Conservation (phyloP, 2,888 invertebrate genomes). For the Meiosimyza platycephala region DNA sequence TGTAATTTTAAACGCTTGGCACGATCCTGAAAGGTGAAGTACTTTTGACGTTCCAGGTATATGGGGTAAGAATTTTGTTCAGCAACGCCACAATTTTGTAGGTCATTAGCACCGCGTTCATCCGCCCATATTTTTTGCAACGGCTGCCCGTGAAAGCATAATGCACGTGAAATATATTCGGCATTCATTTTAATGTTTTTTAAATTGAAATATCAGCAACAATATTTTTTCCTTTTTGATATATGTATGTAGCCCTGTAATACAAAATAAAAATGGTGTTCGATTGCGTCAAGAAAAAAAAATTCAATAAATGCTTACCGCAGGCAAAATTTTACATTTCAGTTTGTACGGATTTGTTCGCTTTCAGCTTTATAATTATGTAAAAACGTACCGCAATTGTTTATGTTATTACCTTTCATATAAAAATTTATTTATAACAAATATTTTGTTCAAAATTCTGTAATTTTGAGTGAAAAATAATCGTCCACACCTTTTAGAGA, state of each 20-base stretch:
- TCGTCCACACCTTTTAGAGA: too few relatives aligned
- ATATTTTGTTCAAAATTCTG: neutral
- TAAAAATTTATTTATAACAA: neutral
- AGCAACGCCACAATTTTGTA: conserved; percentile 72
- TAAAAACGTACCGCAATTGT: neutral
- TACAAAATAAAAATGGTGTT: conserved; percentile 8
- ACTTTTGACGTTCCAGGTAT: conserved; percentile 83
- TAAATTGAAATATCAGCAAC: neutral
- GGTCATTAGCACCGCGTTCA: conserved; percentile 82
- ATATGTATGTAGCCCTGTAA: conserved; percentile 6
- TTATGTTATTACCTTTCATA: neutral
- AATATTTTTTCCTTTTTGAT: conserved; percentile 1
- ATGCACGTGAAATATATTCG: conserved; percentile 73
- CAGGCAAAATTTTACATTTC: neutral
- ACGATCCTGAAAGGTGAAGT: conserved; percentile 84
- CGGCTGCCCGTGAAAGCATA: conserved; percentile 89
- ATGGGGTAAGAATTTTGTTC: conserved; percentile 75
- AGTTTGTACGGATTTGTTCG: neutral
- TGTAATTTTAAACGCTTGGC: conserved; percentile 85
- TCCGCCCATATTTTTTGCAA: conserved; percentile 89
- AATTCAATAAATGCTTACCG: conserved; percentile 13
- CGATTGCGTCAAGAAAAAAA: neutral
- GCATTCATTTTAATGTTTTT: conserved; percentile 54
- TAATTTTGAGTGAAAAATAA: neutral
- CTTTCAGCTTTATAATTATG: neutral